phyloP scores from a whole-genome alignment of 2,888 invertebrate genomes.

The Andrena flavipes region DNA sequence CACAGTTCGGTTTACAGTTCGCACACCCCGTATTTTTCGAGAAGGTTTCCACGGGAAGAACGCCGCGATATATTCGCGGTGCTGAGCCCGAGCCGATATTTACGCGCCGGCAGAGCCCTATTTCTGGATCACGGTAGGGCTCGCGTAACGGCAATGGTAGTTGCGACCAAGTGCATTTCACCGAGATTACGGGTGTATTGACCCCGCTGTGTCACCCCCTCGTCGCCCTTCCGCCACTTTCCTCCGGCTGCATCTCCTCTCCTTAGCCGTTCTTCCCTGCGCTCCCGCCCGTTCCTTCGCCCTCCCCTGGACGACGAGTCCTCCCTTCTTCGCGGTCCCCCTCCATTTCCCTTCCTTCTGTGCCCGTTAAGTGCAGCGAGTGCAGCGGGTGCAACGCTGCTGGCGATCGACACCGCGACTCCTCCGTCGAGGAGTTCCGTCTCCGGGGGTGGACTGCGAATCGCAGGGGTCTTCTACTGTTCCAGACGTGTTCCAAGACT shows the following conservation, averaged over 20 bases:
- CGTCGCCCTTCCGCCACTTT: constrained; percentile 62
- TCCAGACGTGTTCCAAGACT: neutral
- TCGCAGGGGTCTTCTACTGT: neutral
- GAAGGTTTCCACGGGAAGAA: too few relatives aligned
- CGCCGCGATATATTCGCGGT: too few relatives aligned
- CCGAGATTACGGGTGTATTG: constrained; percentile 81
- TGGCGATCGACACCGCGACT: constrained; percentile 19
- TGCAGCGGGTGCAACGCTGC: constrained; percentile 26
- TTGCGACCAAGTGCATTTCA: constrained; percentile 78
- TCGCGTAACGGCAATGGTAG: constrained; percentile 70
- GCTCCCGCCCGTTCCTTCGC: constrained; percentile 30
- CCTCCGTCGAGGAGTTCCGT: neutral
- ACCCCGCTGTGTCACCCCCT: constrained; percentile 75
- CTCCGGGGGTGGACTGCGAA: constrained; percentile 3
- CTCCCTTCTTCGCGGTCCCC: constrained; percentile 28
- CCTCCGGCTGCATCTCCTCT: constrained; percentile 41
- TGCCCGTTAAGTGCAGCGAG: constrained; percentile 49
- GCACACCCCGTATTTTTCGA: too few relatives aligned
- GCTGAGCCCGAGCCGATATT: neutral
- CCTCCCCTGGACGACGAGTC: constrained; percentile 33
- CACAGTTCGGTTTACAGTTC: too few relatives aligned
- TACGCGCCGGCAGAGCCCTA: constrained; percentile 8
- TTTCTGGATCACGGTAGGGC: constrained; percentile 31
- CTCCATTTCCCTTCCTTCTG: constrained; percentile 18
- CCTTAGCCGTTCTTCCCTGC: constrained; percentile 20